Conservation (phyloP, 2,113 vertebrate species). For the Rhynchomys soricoides region DNA sequence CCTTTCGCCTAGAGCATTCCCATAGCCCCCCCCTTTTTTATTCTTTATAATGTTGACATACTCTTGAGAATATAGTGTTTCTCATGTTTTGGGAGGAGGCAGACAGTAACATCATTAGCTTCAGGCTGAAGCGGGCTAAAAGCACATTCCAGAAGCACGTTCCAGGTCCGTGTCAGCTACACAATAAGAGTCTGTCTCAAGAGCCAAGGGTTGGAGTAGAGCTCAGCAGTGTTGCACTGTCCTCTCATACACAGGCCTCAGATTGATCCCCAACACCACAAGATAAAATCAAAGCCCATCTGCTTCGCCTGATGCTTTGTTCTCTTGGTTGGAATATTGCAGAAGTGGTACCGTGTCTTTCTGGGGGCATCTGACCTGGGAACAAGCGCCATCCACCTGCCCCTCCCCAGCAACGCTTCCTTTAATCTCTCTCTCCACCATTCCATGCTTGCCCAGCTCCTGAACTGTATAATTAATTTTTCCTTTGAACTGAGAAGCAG, state of each 20-base stretch:
- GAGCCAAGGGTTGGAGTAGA: not conserved
- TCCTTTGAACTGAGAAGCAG: constrained; percentile 15
- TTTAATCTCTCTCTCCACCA: not conserved
- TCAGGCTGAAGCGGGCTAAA: not conserved
- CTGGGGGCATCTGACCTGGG: not conserved
- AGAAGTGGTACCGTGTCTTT: not conserved
- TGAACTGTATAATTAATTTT: not conserved
- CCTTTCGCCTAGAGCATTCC: not conserved
- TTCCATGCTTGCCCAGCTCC: not conserved
- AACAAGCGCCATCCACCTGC: not conserved
- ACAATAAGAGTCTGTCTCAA: not conserved
- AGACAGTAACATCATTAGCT: not conserved
- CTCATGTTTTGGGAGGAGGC: not conserved
- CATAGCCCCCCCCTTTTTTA: not conserved
- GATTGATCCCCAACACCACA: not conserved
- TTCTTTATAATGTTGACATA: not conserved
- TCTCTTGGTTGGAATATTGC: not conserved
- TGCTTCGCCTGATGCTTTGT: not conserved
- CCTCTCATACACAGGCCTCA: not conserved
- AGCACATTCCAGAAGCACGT: too few species aligned
- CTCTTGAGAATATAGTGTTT: not conserved
- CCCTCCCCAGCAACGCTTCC: not conserved
- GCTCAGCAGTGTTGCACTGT: too few species aligned
- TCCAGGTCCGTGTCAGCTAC: not conserved
- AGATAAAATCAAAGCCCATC: not conserved